Evolutionary conservation across 1,140 invertebrate species (phyloP), one percentile per base, ranked within the genome.

Genomic region (Drosophila burlai): DNA sequence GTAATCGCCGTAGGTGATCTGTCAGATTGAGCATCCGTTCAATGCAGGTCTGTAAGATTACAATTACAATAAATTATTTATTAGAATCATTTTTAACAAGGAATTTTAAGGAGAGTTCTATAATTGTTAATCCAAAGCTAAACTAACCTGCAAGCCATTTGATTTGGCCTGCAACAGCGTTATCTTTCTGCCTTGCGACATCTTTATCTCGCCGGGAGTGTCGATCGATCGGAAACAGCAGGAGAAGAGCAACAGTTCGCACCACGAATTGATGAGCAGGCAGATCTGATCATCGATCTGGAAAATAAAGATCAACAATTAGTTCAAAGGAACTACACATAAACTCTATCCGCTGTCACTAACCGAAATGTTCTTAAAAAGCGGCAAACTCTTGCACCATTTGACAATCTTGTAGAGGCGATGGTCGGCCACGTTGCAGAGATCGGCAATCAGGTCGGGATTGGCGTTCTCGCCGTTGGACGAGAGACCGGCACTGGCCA

Each of bases 231-330:
- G 96, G 93, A 97, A 98, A 91, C 97, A 98, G 93, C 97, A 98
- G 21, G 97, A 98, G 90, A 99, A 96, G 36, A 99, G 94, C 64
- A 99, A 93, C 58, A 99, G 93, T 93, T 99, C 98, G 93, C 98
- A 99, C 98, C 98, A 99, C 46, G 98, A 98, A 93, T 99, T 99
- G 82, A 99, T 98, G 43, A 99, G 95, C 78, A 99, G 94, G 86
- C 98, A 97, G 72, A 99, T 99, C 94, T 99, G 98, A 94, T 99
- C 98, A 94, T 99, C 98, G 87, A 98, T 98, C 97, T 97, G 91
- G 1, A 58, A 68, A 3, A 34, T 10, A n/a, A 29, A 54, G 0
- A n/a, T 11, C 21, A n/a, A 38, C 26, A 47, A 18, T 11, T 2
- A 63, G 16, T 43, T 15, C 34, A 10, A 2, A 11, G 21, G 4